These are phyloP conservation scores for Diceros bicornis DNA, from an alignment of 2,797 vertebrate genomes.

Conservation along the genomic window DNA sequence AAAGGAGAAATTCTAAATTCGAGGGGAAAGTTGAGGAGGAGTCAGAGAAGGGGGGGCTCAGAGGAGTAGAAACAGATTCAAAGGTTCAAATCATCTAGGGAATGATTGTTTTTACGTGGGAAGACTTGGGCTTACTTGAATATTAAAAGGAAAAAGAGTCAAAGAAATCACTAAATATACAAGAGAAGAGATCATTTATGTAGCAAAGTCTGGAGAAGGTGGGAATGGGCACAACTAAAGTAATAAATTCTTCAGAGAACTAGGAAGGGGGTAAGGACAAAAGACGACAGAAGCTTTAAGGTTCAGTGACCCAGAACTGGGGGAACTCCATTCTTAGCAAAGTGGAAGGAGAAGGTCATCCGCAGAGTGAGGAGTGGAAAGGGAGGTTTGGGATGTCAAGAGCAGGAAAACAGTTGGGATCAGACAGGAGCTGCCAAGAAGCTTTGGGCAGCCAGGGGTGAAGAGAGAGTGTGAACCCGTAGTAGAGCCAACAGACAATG, in stretches of 20 bases:
- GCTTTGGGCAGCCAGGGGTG: not conserved
- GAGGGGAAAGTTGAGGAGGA: not conserved
- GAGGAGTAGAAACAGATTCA: not conserved
- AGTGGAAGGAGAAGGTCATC: not conserved
- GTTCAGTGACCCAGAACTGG: not conserved
- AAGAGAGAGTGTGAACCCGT: not conserved
- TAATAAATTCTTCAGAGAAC: not conserved
- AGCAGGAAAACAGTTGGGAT: not conserved
- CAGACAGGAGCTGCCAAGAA: not conserved
- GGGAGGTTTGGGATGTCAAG: not conserved
- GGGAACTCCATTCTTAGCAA: not conserved
- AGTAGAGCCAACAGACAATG: not conserved
- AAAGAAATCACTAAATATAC: slow-evolving; percentile 18
- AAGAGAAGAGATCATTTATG: not conserved
- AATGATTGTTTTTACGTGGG: not conserved
- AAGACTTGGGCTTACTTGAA: not conserved
- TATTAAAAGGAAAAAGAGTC: slow-evolving; percentile 40
- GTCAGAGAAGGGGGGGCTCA: not conserved
- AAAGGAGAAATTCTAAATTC: not conserved
- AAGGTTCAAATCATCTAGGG: not conserved
- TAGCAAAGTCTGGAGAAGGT: not conserved
- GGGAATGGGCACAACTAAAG: not conserved
- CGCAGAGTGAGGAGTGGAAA: not conserved
- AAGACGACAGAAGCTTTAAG: not conserved
- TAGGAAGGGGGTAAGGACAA: not conserved